Conservation (phyloP, 2,113 vertebrate genomes). For the Ifrita kowaldi region DNA sequence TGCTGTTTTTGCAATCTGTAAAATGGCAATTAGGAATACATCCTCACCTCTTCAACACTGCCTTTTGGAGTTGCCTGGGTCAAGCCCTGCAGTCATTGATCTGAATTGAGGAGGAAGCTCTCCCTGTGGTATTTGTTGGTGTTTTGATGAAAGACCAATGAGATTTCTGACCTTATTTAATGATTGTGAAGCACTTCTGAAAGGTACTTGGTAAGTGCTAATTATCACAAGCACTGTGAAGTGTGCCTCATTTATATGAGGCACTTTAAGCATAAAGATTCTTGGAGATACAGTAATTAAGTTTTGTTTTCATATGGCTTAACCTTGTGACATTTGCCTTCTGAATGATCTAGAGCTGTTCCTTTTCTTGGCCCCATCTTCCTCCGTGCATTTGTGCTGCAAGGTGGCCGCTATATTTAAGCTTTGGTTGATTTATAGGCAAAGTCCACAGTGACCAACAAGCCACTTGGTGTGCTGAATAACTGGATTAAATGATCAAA, state of each 20-base stretch:
- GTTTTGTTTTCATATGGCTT: constrained; percentile 17
- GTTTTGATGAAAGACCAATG: neutral
- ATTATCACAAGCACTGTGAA: neutral
- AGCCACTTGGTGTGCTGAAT: neutral
- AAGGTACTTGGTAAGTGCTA: neutral
- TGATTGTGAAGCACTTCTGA: neutral
- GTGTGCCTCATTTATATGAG: neutral
- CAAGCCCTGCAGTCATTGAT: neutral
- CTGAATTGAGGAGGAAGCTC: neutral
- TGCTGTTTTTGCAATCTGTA: neutral
- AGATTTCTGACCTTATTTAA: neutral
- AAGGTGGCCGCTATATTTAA: neutral
- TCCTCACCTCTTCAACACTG: neutral
- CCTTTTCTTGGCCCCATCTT: neutral
- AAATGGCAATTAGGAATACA: neutral
- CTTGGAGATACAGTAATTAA: neutral
- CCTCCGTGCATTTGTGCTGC: neutral
- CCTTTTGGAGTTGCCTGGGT: neutral
- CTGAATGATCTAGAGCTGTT: neutral
- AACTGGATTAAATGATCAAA: neutral
- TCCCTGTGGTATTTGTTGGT: neutral
- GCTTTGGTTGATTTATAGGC: neutral
- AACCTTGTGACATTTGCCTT: neutral
- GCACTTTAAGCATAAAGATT: neutral
- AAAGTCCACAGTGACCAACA: neutral